Conservation (phyloP, 2,797 vertebrate genomes). For the Lithobates pipiens region DNA sequence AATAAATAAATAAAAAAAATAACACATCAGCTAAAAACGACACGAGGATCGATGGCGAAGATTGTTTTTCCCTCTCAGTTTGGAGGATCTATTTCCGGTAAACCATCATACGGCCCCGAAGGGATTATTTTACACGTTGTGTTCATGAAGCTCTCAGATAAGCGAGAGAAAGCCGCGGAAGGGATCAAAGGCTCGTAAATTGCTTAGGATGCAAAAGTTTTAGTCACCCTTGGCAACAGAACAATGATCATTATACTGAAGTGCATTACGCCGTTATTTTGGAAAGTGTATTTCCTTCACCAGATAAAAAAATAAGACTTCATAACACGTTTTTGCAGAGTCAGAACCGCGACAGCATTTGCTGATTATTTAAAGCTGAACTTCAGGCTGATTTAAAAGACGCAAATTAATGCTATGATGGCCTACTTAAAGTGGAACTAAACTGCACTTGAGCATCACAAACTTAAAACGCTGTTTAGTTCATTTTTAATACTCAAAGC, state of each 20-base stretch:
- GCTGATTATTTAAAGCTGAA: too few species aligned
- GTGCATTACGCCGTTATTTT: neutral
- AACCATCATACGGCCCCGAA: conserved; percentile 18
- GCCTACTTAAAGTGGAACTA: too few species aligned
- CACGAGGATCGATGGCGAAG: conserved; percentile 43
- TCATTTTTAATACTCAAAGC: too few species aligned
- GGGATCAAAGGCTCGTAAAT: conserved; percentile 18
- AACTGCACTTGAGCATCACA: too few species aligned
- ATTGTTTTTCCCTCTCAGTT: conserved; percentile 33
- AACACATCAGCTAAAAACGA: conserved; percentile 49
- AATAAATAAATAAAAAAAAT: conserved; percentile 14
- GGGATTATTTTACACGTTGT: conserved; percentile 53
- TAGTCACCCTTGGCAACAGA: conserved; percentile 37
- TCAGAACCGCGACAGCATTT: too few species aligned
- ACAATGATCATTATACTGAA: conserved; percentile 26
- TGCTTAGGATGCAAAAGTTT: conserved; percentile 47
- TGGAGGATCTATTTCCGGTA: conserved; percentile 55
- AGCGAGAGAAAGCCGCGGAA: conserved; percentile 13
- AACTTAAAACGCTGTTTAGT: too few species aligned
- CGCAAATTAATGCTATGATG: too few species aligned
- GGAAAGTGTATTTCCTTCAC: conserved; percentile 17
- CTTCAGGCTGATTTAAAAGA: too few species aligned
- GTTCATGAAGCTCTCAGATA: conserved; percentile 29
- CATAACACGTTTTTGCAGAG: too few species aligned
- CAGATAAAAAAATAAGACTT: conserved; percentile 18